These are phyloP conservation scores for Ovibos moschatus DNA, from an alignment of 2,113 vertebrate genomes.

Conservation along the genomic window DNA sequence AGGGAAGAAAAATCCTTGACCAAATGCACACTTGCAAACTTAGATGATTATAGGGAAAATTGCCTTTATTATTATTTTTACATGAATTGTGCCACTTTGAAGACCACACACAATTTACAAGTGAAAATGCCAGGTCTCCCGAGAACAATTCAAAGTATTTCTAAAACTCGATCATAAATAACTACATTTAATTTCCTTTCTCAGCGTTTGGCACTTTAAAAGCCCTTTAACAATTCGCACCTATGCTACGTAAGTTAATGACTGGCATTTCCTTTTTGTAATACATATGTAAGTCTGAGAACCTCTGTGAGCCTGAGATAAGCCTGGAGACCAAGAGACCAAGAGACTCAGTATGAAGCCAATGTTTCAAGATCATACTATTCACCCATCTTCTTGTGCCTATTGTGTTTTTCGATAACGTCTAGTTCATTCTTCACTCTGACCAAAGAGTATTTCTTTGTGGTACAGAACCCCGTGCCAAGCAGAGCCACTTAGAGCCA, in stretches of 20 bases:
- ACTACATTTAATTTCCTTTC: conserved; percentile 69
- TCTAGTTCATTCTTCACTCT: conserved; percentile 72
- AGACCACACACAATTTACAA: conserved; percentile 52
- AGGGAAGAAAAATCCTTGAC: not conserved
- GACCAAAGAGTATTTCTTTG: conserved; percentile 70
- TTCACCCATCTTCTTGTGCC: conserved; percentile 51
- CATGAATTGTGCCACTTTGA: not conserved
- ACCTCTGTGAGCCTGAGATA: conserved; percentile 64
- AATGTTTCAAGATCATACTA: conserved; percentile 66
- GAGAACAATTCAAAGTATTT: conserved; percentile 66
- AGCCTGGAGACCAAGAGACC: conserved; percentile 63
- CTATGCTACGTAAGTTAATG: conserved; percentile 73
- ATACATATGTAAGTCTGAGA: conserved; percentile 59
- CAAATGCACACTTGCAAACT: not conserved
- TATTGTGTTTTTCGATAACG: conserved; percentile 75
- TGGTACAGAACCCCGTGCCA: conserved; percentile 58
- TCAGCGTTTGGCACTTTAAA: conserved; percentile 63
- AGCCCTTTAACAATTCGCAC: conserved; percentile 65
- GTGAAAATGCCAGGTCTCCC: conserved; percentile 67
- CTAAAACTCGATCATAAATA: conserved; percentile 64
- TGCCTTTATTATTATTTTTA: conserved; percentile 47
- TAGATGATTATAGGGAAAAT: not conserved
- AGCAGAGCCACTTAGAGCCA: conserved; percentile 42
- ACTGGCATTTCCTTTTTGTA: conserved; percentile 77
- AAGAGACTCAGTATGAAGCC: conserved; percentile 53